Conservation (phyloP, 2,113 vertebrate species). For the Picathartes gymnocephalus region DNA sequence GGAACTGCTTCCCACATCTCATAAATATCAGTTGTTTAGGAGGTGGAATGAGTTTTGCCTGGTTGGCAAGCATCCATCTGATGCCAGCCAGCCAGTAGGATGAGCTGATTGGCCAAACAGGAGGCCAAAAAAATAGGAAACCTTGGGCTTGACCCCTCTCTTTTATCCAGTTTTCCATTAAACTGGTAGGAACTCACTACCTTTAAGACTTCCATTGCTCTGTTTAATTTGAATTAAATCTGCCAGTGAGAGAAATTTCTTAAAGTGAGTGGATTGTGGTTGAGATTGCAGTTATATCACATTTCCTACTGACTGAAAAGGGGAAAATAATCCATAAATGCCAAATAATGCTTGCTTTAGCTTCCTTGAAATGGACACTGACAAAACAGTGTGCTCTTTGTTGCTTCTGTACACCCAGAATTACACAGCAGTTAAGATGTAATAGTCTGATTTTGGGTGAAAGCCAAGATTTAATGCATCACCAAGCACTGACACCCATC, state of each 20-base stretch:
- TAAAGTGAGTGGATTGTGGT: not conserved
- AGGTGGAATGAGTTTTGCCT: not conserved
- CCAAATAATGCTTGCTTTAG: not conserved
- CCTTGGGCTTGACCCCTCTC: not conserved
- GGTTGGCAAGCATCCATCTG: not conserved
- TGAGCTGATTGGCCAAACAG: not conserved
- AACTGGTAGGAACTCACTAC: not conserved
- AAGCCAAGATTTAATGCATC: not conserved
- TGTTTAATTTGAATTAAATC: not conserved
- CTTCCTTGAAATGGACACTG: not conserved
- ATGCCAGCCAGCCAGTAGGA: not conserved
- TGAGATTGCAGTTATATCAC: not conserved
- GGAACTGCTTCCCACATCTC: not conserved
- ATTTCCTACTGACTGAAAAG: not conserved
- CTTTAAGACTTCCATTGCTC: not conserved
- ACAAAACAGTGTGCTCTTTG: not conserved
- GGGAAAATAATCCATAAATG: not conserved
- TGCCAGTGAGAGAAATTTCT: not conserved
- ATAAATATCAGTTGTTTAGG: not conserved
- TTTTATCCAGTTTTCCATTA: not conserved
- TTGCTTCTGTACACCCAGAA: not conserved
- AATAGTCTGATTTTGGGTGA: not conserved
- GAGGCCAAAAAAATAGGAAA: not conserved
- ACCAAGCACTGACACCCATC: not conserved
- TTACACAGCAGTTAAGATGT: not conserved